Evolutionary conservation across 2,888 invertebrate genomes (phyloP), one percentile per base, ranked within the genome.

Genomic region (Scelioninae gen. 1): DNA sequence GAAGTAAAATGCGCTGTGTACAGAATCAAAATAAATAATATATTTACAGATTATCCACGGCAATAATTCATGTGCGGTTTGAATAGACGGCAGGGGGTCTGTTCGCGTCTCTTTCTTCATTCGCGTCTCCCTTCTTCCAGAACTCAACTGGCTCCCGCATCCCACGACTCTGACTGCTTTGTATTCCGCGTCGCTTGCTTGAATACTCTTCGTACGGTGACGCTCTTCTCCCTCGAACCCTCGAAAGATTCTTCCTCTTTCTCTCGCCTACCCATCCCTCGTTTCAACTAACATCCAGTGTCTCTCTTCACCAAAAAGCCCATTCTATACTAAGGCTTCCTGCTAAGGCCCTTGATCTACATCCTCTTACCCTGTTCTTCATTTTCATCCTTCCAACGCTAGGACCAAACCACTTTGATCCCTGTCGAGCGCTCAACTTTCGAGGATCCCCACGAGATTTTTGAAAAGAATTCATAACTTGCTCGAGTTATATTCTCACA

Each of bases 11-110:
- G 87, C 85, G 88, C 86, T 87, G 88, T 88, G 90, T 89, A 90
- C 88, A 89, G 89, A 91, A 91, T 91, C 90, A 90, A 91, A 91
- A 91, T 91, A 91, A 91, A 91, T 88, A 88, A 88, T 90, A 91
- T 90, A 91, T 91, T 91, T 90, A 91, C 89, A 91, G 90, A 91
- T 91, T 91, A 91, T 91, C 90, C 90, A 88, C 60, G 88, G 89
- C 88, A 86, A 91, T 91, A 91, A 91, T 85, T 91, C 91, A 91
- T 81, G 85, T 86, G 88, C 86, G 89, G 90, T 91, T 91, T 91
- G 90, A 91, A 91, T 91, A 90, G 89, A 86, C 91, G 88, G 90
- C 89, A 87, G 91, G 91, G 90, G 91, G 90, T 90, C 91, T 87
- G 85, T 87, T 86, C 80, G 86, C 38, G 60, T 72, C 66, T 75